Base-by-base conservation (phyloP, 2,113 vertebrate species). In the Neogobius melanostomus region DNA sequence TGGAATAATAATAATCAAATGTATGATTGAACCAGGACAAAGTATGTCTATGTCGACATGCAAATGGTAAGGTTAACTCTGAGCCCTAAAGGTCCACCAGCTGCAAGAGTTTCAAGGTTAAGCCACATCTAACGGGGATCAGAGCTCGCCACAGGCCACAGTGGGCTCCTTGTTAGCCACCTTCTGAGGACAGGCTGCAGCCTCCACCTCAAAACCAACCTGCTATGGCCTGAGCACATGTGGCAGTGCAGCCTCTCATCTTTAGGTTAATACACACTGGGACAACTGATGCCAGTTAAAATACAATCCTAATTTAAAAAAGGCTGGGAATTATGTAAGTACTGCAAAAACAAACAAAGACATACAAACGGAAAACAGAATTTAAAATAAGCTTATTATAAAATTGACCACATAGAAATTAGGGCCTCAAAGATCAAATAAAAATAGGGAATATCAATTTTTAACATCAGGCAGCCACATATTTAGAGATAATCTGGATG, bases 71-170 rank as follows among this genome's bases (percentile, higher is more conserved):
- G 36, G 17, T 59, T 42, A 14, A 59, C 28, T 11, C 56, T 42
- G 12, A 8, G 72, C 21, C 53, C 53, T 21, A 69, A 69, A 64
- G 48, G 21, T 44, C 11, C 49, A 64, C n/a, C 60, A 66, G 44
- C 60, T 69, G 48, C 63, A 68, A 63, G 42, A 76, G 21, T 71
- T 79, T 54, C 50, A 17, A 59, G 61, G 15, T 36, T 54, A 64
- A 59, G 11, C 77, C 74, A 82, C 70, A 83, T 87, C 74, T 80
- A 64, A 43, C 21, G n/a, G 48, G 72, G 67, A 64, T 68, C 60
- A 64, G 65, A 50, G 49, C 69, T 62, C 45, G 72, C 83, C 82
- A 77, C 82, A 76, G 65, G 49, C 72, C 72, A 77, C 57, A 60
- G 14, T 56, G 47, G 17, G 14, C 57, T 70, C 6, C 15, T 21